Percentiles rank a stretch among this genome's conserved stretches.
Evolutionary conservation across 2,113 vertebrate species (phyloP).

Genomic region (Pteropus alecto): DNA sequence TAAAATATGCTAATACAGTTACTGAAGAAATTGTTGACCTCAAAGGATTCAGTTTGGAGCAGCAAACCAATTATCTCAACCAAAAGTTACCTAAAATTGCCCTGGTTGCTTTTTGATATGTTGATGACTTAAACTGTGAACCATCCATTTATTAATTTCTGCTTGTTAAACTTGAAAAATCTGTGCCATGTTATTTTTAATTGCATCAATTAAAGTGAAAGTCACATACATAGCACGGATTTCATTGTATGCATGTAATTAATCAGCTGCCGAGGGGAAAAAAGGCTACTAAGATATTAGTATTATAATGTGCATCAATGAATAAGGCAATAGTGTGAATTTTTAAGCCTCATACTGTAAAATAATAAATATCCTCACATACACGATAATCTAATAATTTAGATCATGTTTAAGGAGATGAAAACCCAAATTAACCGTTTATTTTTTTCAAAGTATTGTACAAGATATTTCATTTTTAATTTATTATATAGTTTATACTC

Average conservation of each 20-base stretch:
- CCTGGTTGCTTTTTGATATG: slow-evolving; percentile 59
- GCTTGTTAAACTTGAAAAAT: slow-evolving; percentile 58
- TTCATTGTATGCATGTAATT: slow-evolving; percentile 47
- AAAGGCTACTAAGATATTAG: slow-evolving; percentile 26
- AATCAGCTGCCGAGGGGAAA: not conserved
- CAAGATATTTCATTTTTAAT: not conserved
- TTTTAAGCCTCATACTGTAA: slow-evolving; percentile 42
- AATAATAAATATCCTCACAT: not conserved
- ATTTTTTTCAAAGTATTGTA: slow-evolving; percentile 7
- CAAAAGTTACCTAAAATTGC: slow-evolving; percentile 57
- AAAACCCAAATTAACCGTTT: not conserved
- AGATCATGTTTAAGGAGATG: not conserved
- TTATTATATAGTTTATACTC: not conserved
- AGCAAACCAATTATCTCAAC: slow-evolving; percentile 66
- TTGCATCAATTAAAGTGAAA: slow-evolving; percentile 65
- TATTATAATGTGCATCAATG: slow-evolving; percentile 12
- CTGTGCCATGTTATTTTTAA: slow-evolving; percentile 62
- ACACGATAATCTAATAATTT: not conserved
- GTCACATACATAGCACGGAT: slow-evolving; percentile 50
- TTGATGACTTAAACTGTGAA: slow-evolving; percentile 68
- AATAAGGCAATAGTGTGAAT: not conserved
- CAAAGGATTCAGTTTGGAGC: slow-evolving; percentile 57
- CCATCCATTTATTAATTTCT: slow-evolving; percentile 68
- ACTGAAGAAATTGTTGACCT: slow-evolving; percentile 70
- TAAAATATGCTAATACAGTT: slow-evolving; percentile 74